Base-by-base conservation (phyloP, 2,113 vertebrate species). In the Scalopus aquaticus region DNA sequence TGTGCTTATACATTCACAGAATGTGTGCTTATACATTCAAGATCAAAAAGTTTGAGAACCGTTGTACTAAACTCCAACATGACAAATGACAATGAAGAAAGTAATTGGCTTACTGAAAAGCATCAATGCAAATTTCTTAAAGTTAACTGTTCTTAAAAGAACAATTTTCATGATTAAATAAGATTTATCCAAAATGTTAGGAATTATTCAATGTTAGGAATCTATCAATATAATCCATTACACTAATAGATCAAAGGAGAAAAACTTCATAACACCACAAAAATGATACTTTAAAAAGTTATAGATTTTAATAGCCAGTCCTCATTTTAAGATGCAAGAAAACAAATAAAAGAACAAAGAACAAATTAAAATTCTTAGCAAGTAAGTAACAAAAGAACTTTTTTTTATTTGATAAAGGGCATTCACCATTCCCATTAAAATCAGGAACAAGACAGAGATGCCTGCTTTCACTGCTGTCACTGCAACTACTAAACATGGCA, bases 171-270 rank as follows among this genome's bases (percentile, higher is more conserved):
- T 30, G 35, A 87, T 15, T 72, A 67, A 15, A 12, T 79, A 80
- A 77, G 37, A 88, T 80, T 76, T 84, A 92, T 70, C 16, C 37
- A 88, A 83, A 92, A 83, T 39, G 20, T 78, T 87, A 90, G 28
- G 30, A 30, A 76, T 91, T 20, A 83, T 65, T 78, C 35, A 87
- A 28, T 56, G 78, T 92, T 85, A 90, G 70, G 28, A 76, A 62
- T 88, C 32, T 83, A 85, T 60, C 60, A 91, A 91, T 85, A 85
- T 26, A 84, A 91, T 64, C n/a, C 56, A 44, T 90, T 97, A 65
- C 1, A 37, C 90, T 54, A 88, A 60, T 11, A 89, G 24, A 56
- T 80, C 64, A 81, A 69, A 95, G 35, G 5, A 87, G 32, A 83
- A 92, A 86, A 95, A 58, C 17, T 12, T 87, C 19, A 74, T 82